Evolutionary conservation across 2,888 invertebrate species (phyloP), one percentile per base, ranked within the genome.

Genomic region (Ochropleura plecta): DNA sequence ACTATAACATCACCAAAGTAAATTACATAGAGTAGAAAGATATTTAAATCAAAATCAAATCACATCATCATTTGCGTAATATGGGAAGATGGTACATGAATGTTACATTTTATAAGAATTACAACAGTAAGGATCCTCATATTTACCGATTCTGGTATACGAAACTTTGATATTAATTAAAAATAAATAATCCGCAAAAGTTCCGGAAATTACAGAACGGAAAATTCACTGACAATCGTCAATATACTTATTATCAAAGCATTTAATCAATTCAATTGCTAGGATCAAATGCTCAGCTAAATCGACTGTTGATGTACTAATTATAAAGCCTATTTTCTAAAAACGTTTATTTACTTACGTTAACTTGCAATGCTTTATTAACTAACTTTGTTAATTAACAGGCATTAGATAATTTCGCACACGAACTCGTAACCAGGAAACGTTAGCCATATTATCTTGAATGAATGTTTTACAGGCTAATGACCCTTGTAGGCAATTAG

Each of bases 401-500:
- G 9, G 7, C 16, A 51, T 60, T 18, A 44, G 12, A 62, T 42
- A 65, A 59, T 64, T 5, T 40, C 42, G 20, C 16, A 40, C 18
- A 66, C 48, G 53, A 55, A 44, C 5, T 42, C 20, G 5, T 51
- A 44, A 42, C 20, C 55, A 53, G 55, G 73, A 80, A 79, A 49
- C 42, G 14, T 46, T 46, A 12, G 57, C 81, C 57, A 74, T 79
- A 53, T 63, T 49, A 59, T 68, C 48, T 53, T 48, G 42, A 64
- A 81, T 63, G 63, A 57, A 12, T 74, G 8, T n/a, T 49, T 14
- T 62, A 46, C 44, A 64, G 76, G 67, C 48, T 62, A 78, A 68
- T 81, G 78, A 81, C 48, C 78, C 16, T 30, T 57, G 51, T 57
- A 53, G 67, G 63, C 57, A 68, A 75, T 81, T 76, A 68, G 49